Base-by-base conservation (phyloP, 92 coral and sea anemone species). In the Epizoanthus rinbou region DNA sequence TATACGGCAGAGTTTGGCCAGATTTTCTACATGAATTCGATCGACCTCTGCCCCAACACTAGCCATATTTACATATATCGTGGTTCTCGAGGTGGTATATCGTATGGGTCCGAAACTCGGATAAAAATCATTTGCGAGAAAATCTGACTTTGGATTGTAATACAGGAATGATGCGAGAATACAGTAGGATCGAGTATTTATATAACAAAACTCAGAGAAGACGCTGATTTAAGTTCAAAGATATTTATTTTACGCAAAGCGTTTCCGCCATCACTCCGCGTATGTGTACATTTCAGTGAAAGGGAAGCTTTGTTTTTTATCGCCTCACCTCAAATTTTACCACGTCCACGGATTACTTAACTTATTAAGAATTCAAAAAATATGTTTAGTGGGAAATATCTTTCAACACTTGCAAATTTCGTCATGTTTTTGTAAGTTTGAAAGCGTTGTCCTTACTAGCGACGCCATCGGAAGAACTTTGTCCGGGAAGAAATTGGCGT, bases 131-230 rank as follows among this genome's bases (percentile, higher is more conserved):
- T 75, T 57, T 75, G 68, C 54, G 67, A 75, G 67, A 75, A 57
- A 18, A 1, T 75, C 62, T 6, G 80, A 75, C 22, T 35, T 24
- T 19, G 14, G 24, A 39, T 75, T 57, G 1, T 3, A 47, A 75
- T 75, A 75, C 68, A 75, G 80, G 80, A 28, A 75, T 75, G 80
- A 57, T 18, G 0, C 14, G 8, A 9, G 5, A 75, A 75, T 57
- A 10, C 59, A 75, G 53, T 57, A 15, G 3, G 16, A 14, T 75
- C 3, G 80, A 17, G 24, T 75, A 75, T 75, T 9, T 56, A 0
- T 75, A 75, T n/a, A 57, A 21, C 22, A 75, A 75, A 75, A 75
- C 80, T 75, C 80, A 14, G 80, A 75, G 66, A 75, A 75, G 80
- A 57, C 67, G 66, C 80, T 75, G 65, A 75, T 75, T 75, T 57